phyloP scores from a whole-genome alignment of 1,140 invertebrate species.

The Zaprionus camerounensis region DNA sequence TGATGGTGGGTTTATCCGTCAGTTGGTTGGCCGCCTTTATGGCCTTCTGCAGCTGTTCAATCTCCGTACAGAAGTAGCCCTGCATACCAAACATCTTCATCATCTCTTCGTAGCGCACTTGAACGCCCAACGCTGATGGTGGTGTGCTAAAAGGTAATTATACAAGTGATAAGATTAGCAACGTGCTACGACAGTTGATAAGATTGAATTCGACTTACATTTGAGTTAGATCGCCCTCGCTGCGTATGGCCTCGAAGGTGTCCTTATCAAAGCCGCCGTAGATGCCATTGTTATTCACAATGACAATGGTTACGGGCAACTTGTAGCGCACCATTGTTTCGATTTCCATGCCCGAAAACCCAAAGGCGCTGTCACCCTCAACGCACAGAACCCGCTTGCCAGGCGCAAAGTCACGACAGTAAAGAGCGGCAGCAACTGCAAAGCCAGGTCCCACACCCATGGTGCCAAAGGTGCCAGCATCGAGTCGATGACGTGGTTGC shows the following conservation, averaged over 20 bases:
- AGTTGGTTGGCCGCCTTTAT: constrained; percentile 88
- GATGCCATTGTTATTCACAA: constrained; percentile 98
- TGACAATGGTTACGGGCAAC: constrained; percentile 94
- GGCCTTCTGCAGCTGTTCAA: constrained; percentile 90
- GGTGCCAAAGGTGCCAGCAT: constrained; percentile 97
- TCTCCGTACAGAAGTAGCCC: constrained; percentile 92
- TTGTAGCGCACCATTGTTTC: constrained; percentile 98
- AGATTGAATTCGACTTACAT: constrained; percentile 85
- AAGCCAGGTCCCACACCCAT: constrained; percentile 98
- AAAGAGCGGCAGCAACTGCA: constrained; percentile 96
- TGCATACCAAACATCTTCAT: constrained; percentile 92
- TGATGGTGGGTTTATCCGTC: constrained; percentile 91
- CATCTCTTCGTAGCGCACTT: constrained; percentile 95
- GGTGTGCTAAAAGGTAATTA: constrained; percentile 88
- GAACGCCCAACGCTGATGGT: constrained; percentile 90
- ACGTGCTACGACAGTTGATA: constrained; percentile 36
- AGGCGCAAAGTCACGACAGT: constrained; percentile 92
- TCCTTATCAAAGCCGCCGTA: constrained; percentile 93
- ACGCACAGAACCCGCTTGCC: constrained; percentile 93
- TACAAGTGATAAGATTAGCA: constrained; percentile 59
- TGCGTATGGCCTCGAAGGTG: constrained; percentile 89
- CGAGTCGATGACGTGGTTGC: constrained; percentile 92
- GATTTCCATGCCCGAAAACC: constrained; percentile 98
- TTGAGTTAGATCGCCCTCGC: constrained; percentile 87
- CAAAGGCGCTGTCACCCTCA: constrained; percentile 98